Evolutionary conservation across 2,113 vertebrate species (phyloP).

Genomic region (Chaenocephalus aceratus): DNA sequence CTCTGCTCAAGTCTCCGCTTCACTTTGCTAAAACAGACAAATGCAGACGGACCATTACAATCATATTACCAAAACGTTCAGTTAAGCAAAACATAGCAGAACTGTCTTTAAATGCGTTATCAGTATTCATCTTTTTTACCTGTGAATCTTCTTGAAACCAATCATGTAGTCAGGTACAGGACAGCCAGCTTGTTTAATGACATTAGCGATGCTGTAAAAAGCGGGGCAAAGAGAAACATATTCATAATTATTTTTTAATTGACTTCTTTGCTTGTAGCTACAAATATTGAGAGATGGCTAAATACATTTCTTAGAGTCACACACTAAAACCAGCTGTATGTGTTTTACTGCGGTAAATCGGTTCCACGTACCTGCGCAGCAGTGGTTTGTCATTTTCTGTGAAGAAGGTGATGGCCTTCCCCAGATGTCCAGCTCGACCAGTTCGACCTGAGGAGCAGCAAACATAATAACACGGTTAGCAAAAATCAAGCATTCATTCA

Average conservation of each 20-base stretch:
- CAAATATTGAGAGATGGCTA: too few species aligned
- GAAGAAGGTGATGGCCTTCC: constrained; percentile 96
- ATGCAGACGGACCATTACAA: background rate
- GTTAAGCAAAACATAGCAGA: background rate
- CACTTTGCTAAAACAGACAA: constrained; percentile 86
- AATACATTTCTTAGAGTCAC: background rate
- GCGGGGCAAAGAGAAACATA: background rate
- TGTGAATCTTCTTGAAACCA: constrained; percentile 90
- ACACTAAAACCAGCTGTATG: background rate
- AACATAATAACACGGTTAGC: background rate
- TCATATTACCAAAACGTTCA: too few species aligned
- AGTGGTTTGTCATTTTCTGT: constrained; percentile 97
- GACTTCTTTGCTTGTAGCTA: too few species aligned
- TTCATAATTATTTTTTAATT: background rate
- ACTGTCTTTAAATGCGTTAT: background rate
- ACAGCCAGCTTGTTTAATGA: constrained; percentile 95
- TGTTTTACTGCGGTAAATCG: background rate
- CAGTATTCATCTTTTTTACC: constrained; percentile 80
- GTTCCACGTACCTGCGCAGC: constrained; percentile 87
- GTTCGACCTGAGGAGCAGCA: constrained; percentile 88
- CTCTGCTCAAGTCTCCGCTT: constrained; percentile 92
- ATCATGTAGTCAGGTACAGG: constrained; percentile 96
- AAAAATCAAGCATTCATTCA: too few species aligned
- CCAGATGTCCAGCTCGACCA: constrained; percentile 93
- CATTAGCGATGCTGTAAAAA: constrained; percentile 88